phyloP scores from a whole-genome alignment of 1,140 invertebrate species.

The Aricia agestis region DNA sequence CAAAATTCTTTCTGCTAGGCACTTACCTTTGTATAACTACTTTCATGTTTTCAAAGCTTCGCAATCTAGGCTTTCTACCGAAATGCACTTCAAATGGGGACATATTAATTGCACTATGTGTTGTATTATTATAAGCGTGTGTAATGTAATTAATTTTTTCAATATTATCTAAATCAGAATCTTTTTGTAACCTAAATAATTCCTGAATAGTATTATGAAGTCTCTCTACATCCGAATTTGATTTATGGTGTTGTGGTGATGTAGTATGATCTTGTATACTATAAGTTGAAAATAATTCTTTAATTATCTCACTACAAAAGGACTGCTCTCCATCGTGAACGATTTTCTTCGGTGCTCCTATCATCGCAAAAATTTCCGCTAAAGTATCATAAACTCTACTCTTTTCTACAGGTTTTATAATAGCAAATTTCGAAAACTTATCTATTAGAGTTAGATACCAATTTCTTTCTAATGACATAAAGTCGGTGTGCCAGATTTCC shows the following conservation, averaged over 20 bases:
- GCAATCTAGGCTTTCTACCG: conserved; percentile 24
- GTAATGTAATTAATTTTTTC: conserved; percentile 27
- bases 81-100: conserved; percentile 33
- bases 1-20: conserved; percentile 24
- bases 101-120: too few relatives aligned
- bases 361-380: conserved; percentile 19
- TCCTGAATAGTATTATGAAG: conserved; percentile 30
- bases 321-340: conserved; percentile 30
- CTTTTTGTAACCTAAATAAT: conserved; percentile 26
- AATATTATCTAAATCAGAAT: conserved; percentile 25
- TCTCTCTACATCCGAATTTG: conserved; percentile 28
- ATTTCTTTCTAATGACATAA: conserved; percentile 15
- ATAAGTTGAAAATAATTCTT: conserved; percentile 23
- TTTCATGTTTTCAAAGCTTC: conserved; percentile 26
- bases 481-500: conserved; percentile 15
- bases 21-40: conserved; percentile 24
- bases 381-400: conserved; percentile 19
- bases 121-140: conserved; percentile 29
- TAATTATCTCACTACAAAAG: conserved; percentile 26
- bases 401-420: conserved; percentile 18
- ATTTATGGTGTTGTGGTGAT: conserved; percentile 28
- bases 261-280: conserved; percentile 27
- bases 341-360: conserved; percentile 26
- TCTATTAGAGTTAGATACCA: conserved; percentile 17
- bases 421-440: conserved; percentile 19